Conservation (phyloP, 1,140 invertebrate genomes). For the Drosophila baimaii region DNA sequence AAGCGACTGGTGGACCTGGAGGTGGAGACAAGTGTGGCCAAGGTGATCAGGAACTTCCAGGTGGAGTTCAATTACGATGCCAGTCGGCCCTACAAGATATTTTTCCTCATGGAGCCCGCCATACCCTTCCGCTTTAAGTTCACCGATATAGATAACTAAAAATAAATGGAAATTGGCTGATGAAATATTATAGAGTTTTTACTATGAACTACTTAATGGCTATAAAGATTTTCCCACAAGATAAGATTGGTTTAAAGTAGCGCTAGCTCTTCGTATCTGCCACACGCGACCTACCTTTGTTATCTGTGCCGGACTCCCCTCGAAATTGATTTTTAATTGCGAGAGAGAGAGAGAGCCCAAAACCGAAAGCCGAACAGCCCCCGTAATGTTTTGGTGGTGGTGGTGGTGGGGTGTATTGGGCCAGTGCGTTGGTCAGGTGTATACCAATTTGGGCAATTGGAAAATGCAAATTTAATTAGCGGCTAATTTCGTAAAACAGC, state of each 20-base stretch:
- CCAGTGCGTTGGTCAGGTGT: constrained; percentile 20
- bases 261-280: neutral
- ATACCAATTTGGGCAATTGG: constrained; percentile 30
- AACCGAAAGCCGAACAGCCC: constrained; percentile 43
- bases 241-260: constrained; percentile 12
- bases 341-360: constrained; percentile 16
- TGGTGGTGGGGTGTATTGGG: neutral
- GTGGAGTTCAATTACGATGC: constrained; percentile 85
- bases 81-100: constrained; percentile 41
- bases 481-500: constrained; percentile 33
- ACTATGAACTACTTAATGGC: neutral
- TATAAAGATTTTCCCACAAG: neutral
- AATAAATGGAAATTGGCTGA: constrained; percentile 10
- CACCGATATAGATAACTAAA: constrained; percentile 34
- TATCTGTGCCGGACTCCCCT: neutral
- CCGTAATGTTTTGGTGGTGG: constrained; percentile 33
- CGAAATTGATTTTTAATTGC: constrained; percentile 37
- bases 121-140: constrained; percentile 70
- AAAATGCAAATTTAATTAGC: constrained; percentile 47
- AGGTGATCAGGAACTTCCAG: constrained; percentile 86
- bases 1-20: constrained; percentile 89
- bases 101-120: constrained; percentile 46
- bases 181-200: neutral
- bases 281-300: constrained; percentile 8
- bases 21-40: constrained; percentile 87